A percentile compares a stretch with the other conserved stretches of the same genome.
phyloP scores from a whole-genome alignment of 2,113 vertebrate genomes.

The Trichechus manatus region DNA sequence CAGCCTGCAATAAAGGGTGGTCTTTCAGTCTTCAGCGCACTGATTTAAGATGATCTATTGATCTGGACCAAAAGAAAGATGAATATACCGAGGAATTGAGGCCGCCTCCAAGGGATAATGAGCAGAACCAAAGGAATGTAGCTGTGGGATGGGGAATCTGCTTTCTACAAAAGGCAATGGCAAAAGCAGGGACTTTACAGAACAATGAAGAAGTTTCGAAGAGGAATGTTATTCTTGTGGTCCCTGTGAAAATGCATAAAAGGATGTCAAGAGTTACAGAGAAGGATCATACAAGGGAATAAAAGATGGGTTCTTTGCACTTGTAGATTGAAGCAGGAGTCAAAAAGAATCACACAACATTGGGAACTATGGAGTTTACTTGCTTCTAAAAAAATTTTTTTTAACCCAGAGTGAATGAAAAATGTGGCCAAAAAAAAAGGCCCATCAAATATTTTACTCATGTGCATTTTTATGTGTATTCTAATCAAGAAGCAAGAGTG shows the following conservation, averaged over 20 bases:
- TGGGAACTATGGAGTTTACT: constrained; percentile 13
- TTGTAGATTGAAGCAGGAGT: not conserved
- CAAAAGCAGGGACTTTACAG: constrained; percentile 76
- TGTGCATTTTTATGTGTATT: not conserved
- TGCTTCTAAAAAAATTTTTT: not conserved
- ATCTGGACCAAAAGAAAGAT: constrained; percentile 76
- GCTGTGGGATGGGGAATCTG: constrained; percentile 55
- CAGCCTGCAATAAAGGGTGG: constrained; percentile 66
- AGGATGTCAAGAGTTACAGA: constrained; percentile 37
- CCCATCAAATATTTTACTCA: not conserved
- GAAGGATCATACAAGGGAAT: constrained; percentile 61
- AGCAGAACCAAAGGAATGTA: constrained; percentile 79
- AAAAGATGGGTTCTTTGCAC: constrained; percentile 66
- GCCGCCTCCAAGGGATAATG: constrained; percentile 73
- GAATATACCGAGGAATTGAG: constrained; percentile 75
- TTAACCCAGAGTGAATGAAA: not conserved
- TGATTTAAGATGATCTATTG: constrained; percentile 85
- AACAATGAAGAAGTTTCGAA: constrained; percentile 72
- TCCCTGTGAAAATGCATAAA: constrained; percentile 66
- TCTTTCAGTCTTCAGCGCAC: constrained; percentile 79
- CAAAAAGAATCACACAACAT: not conserved
- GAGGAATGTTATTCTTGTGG: constrained; percentile 69
- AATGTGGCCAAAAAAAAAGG: not conserved
- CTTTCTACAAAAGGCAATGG: constrained; percentile 65
- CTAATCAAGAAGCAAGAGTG: not conserved